phyloP scores from a whole-genome alignment of 2,888 invertebrate species.

The Lochmaea capreae region DNA sequence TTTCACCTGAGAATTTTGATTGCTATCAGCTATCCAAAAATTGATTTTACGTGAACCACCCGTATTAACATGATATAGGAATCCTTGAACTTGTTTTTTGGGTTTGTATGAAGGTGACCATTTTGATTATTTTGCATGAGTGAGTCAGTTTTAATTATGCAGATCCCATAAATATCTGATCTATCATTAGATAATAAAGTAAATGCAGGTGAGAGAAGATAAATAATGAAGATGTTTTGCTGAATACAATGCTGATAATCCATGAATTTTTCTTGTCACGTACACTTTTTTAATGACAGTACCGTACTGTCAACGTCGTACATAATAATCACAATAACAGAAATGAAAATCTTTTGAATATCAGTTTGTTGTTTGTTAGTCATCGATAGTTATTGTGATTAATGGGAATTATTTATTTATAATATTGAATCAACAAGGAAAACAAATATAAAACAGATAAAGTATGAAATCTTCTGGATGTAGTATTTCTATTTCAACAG shows the following conservation, averaged over 20 bases:
- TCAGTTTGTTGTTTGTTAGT: slow-evolving; percentile 13
- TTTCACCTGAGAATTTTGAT: neutral
- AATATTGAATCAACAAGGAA: slow-evolving; percentile 8
- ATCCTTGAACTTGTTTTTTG: neutral
- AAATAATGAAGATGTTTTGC: neutral
- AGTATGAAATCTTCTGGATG: neutral
- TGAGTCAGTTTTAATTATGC: neutral
- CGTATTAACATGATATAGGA: neutral
- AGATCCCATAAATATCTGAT: neutral
- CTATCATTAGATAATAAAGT: slow-evolving; percentile 2
- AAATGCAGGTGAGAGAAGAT: neutral
- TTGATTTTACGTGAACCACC: too few species aligned
- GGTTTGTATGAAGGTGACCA: neutral
- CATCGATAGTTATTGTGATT: slow-evolving; percentile 11
- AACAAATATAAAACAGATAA: neutral
- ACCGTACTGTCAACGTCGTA: neutral
- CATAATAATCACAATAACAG: neutral
- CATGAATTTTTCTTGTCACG: slow-evolving; percentile 11
- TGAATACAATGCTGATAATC: neutral
- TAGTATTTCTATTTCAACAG: neutral
- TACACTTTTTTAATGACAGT: neutral
- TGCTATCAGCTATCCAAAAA: neutral
- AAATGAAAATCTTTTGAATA: slow-evolving; percentile 13
- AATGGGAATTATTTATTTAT: slow-evolving; percentile 10
- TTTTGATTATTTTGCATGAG: neutral